Evolutionary conservation across 2,888 invertebrate species (phyloP), one percentile per base, ranked within the genome.

Genomic region (Trisateles emortualis): DNA sequence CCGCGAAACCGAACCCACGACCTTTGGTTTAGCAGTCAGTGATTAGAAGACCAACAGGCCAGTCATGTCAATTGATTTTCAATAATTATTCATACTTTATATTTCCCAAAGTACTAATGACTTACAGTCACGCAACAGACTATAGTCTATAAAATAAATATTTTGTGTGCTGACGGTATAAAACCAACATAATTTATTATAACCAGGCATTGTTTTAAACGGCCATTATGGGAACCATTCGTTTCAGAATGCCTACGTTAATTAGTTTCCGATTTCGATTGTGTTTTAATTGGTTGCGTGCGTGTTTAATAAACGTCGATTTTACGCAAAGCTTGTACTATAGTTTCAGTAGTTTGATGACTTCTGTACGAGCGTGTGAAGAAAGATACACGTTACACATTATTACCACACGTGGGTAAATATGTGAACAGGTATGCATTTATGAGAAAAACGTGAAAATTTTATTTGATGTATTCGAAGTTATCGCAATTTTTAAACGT

Each of bases 191-290:
- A 52, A 56, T 66, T 62, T 59, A 58, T 53, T 56, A 36, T 54
- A 63, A 57, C 40, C 52, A 62, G 57, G 56, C 63, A 65, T 66
- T 62, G 52, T 64, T 71, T 59, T 50, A 52, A 68, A 63, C 59
- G 48, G 40, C 56, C 57, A 68, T 65, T 68, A 68, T 60, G 52
- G 61, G 59, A 56, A 55, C 64, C 41, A 65, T 66, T 67, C 54
- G 61, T 57, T 72, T 52, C 62, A 54, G 47, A 59, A 49, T 66
- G 59, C 55, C 41, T 46, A 59, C 54, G 56, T 72, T 75, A 77
- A 79, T 78, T 67, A 67, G 58, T 74, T 74, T 76, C 72, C 73
- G 71, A 78, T 78, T 78, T 72, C 70, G 68, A 71, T 75, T 66
- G 69, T 68, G 59, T 63, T 78, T 72, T 75, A 76, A 79, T 76